Conservation (phyloP, 2,888 invertebrate genomes). For the Pherbina coryleti region DNA sequence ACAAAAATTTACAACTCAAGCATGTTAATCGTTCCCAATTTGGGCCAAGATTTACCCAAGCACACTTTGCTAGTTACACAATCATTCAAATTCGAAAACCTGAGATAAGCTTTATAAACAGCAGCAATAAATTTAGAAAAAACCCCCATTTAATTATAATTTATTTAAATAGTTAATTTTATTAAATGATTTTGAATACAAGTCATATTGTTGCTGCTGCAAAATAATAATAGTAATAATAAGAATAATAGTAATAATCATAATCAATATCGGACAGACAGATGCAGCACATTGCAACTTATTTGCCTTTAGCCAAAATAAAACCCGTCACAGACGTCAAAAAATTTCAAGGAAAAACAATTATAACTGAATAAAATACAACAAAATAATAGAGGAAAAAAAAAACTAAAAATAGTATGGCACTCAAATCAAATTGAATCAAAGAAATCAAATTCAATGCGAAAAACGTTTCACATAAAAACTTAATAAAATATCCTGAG, state of each 20-base stretch:
- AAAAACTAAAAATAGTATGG: not conserved
- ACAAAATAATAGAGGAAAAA: not conserved
- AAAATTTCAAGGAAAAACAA: conserved; percentile 26
- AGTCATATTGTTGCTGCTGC: not conserved
- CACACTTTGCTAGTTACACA: not conserved
- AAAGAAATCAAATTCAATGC: conserved; percentile 28
- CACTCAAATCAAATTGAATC: conserved; percentile 22
- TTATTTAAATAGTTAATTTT: conserved; percentile 28
- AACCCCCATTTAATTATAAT: conserved; percentile 28
- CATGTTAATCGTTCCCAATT: conserved; percentile 11
- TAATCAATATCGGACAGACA: conserved; percentile 5
- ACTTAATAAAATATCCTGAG: conserved; percentile 30
- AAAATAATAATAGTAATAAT: not conserved
- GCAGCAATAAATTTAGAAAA: conserved; percentile 22
- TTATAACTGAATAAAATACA: not conserved
- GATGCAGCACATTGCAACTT: not conserved
- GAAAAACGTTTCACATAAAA: conserved; percentile 20
- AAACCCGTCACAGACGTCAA: conserved; percentile 10
- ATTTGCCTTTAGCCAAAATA: not conserved
- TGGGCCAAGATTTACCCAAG: conserved; percentile 22
- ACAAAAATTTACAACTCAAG: not conserved
- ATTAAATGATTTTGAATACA: conserved; percentile 21
- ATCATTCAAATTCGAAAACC: not conserved
- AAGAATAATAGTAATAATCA: not conserved
- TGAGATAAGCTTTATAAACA: conserved; percentile 3